Conservation (phyloP, 2,888 invertebrate species). For the Elmis aenea region DNA sequence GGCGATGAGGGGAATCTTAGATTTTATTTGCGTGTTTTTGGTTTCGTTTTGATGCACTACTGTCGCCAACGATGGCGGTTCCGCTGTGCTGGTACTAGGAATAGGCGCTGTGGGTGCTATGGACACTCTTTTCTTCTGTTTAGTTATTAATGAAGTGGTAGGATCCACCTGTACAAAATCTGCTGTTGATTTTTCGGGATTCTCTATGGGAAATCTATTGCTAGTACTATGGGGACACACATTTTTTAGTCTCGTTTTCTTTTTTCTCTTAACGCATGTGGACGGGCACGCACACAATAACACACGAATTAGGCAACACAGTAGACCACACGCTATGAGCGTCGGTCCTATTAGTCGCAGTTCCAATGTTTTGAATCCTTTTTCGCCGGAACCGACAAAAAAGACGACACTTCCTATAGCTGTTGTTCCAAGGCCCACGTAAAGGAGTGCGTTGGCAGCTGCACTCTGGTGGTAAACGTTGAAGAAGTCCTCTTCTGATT, state of each 20-base stretch:
- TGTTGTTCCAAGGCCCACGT: constrained; percentile 78
- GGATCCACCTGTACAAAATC: constrained; percentile 39
- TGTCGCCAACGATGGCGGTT: constrained; percentile 34
- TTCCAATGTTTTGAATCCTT: constrained; percentile 80
- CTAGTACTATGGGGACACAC: constrained; percentile 45
- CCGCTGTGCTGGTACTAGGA: constrained; percentile 43
- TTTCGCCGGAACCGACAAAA: constrained; percentile 87
- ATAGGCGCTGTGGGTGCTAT: constrained; percentile 43
- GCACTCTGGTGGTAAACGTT: constrained; percentile 68
- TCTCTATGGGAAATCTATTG: constrained; percentile 20
- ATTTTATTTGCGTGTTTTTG: constrained; percentile 22
- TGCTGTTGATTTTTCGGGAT: constrained; percentile 19
- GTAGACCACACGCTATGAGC: constrained; percentile 62
- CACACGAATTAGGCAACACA: constrained; percentile 78
- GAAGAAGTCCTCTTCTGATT: constrained; percentile 60
- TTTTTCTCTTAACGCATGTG: constrained; percentile 65
- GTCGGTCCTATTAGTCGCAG: constrained; percentile 82
- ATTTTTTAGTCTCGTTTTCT: constrained; percentile 56
- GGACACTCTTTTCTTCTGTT: constrained; percentile 45
- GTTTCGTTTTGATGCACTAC: constrained; percentile 29
- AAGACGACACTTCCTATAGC: constrained; percentile 82
- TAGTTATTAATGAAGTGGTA: constrained; percentile 32
- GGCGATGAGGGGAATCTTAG: constrained; percentile 32
- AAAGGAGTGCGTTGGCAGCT: constrained; percentile 77
- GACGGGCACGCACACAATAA: constrained; percentile 79